phyloP scores from a whole-genome alignment of 1,140 invertebrate species.

The Solenopsis invicta region DNA sequence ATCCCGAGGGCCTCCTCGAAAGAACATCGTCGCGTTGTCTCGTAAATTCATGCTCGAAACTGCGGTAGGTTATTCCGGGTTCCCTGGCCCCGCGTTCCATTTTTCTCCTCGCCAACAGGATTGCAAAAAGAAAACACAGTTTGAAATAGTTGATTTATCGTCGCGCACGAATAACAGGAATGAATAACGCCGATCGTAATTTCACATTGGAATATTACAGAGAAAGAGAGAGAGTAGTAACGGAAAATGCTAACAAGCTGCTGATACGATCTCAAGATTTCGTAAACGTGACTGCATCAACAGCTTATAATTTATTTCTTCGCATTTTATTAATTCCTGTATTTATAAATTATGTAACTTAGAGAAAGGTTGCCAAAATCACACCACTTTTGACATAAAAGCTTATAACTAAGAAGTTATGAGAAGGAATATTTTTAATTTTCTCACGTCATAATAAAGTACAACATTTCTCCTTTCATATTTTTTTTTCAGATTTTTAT shows the following conservation, averaged over 20 bases:
- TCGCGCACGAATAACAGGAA: slow-evolving; percentile 18
- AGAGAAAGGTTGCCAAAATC: no score
- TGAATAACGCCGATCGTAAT: slow-evolving; percentile 8
- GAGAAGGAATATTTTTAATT: no score
- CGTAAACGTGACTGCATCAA: not conserved
- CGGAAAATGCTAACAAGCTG: not conserved
- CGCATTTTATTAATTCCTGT: not conserved
- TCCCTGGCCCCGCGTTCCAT: not conserved
- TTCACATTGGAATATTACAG: not conserved
- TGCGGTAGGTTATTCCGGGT: slow-evolving; percentile 56
- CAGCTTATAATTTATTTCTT: not conserved
- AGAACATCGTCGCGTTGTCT: slow-evolving; percentile 52
- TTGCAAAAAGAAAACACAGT: not conserved
- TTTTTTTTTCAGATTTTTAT: no score
- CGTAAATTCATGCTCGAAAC: slow-evolving; percentile 57
- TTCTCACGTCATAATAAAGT: no score
- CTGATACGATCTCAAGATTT: slow-evolving; percentile 1
- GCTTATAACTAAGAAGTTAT: no score
- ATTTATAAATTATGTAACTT: no score
- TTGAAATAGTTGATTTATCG: slow-evolving; percentile 22
- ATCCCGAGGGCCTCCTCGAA: slow-evolving; percentile 37
- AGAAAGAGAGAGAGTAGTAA: not conserved
- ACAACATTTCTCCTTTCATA: no score
- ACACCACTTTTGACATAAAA: no score
- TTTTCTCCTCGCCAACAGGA: not conserved